Evolutionary conservation across 2,888 invertebrate species (phyloP), one percentile per base, ranked within the genome.

Genomic region (Isoperla grammatica): DNA sequence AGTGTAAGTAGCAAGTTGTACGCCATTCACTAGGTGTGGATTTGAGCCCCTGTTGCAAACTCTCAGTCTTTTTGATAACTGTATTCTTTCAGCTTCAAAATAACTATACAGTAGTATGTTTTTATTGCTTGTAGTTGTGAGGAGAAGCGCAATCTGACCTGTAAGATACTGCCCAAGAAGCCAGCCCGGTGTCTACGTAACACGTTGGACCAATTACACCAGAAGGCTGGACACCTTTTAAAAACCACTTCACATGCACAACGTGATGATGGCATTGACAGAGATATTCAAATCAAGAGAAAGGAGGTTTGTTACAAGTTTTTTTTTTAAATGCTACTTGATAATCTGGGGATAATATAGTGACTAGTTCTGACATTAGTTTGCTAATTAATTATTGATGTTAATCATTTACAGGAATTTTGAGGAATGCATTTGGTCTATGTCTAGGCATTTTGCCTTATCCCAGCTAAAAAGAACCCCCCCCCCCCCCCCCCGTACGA

Each of bases 121-220:
- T 56, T 63, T 67, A 63, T 57, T 63, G 74, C 74, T 48, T 72
- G 81, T 84, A 85, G 93, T 65, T 91, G 94, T 71, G 95, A 95
- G 71, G 87, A 92, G 59, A 95, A 93, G 72, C 84, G 87, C 67
- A 84, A 87, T 72, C 80, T 95, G 69, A 87, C 82, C 59, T 76
- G 84, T 1, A 94, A 94, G 76, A 71, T 95, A 60, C 74, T 95
- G 67, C 94, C 94, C 1, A 93, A 93, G 76, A 86, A 90, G 70
- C 88, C 96, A 57, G 87, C 90, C 1, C 85, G 95, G 67, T 81
- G 85, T 60, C 77, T 99, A 49, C 83, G 87, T 65, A 83, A 86
- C 66, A 86, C 88, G 1, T 76, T 98, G 57, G 91, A 92, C 68
- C 79, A 80, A 50, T 77, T 96, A 53, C 88, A 88, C 71, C 83